Evolutionary conservation across 1,140 invertebrate species (phyloP), one percentile per base, ranked within the genome.

Genomic region (Drosophila lacertosa): DNA sequence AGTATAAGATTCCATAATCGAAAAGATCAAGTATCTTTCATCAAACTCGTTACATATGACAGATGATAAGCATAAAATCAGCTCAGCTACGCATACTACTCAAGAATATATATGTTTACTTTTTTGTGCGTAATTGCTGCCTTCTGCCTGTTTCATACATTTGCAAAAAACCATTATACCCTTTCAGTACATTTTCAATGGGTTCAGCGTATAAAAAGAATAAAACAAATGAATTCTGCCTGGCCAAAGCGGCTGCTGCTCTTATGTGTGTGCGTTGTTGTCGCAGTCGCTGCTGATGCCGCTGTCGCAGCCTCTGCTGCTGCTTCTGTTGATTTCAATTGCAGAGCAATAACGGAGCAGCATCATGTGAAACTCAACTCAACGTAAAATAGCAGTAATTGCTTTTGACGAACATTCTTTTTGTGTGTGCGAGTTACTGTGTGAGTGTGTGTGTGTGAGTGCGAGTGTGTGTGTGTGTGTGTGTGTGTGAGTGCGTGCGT

Each of bases 321-420:
- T 51, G 20, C 35, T 78, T 75, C 42, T 48, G 62, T 48, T 73
- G 51, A 66, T 71, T 83, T 84, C 79, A 83, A 84, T 80, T 84
- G 81, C 81, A 76, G 71, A 75, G 80, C 75, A 76, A 83, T 82
- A 82, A 83, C 54, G 76, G 69, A 70, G 39, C 18, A 40, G 60
- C 51, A 57, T 72, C 53, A 71, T 67, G 63, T 54, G 63, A 66
- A 66, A 67, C 67, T 70, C 67, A 68, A 75, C 64, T 72, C 58
- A 77, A 69, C 71, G 71, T 68, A 74, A 74, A 86, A 84, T 67
- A 77, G 65, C 82, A 84, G 81, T 84, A 84, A 84, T 84, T 84
- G 80, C 67, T 72, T 73, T 76, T 74, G 65, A 71, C 68, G 62
- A 72, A 67, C 47, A 48, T 59, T 65, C 53, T 42, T 69, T 42